Evolutionary conservation across 2,113 vertebrate genomes (phyloP).

Genomic region (Grus americana): DNA sequence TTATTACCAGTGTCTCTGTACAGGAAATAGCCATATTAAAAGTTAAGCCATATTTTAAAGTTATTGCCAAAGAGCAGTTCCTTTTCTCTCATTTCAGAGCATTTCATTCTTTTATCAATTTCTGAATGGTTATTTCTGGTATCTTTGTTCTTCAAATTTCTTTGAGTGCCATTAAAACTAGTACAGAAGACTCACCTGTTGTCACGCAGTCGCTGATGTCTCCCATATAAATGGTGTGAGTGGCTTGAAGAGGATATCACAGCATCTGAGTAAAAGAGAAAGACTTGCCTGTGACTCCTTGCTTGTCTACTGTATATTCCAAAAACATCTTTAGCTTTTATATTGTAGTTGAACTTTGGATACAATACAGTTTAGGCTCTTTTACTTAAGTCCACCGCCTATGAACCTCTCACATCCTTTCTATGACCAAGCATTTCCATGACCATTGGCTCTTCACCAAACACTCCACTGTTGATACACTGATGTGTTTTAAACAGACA

Average conservation of each 20-base stretch:
- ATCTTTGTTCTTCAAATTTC: background rate
- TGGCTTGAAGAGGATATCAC: background rate
- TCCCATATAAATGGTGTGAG: background rate
- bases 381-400: background rate
- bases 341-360: background rate
- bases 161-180: background rate
- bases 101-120: background rate
- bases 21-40: background rate
- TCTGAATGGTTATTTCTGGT: background rate
- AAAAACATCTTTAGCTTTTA: background rate
- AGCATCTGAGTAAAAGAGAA: background rate
- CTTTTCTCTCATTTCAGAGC: background rate
- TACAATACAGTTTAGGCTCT: background rate
- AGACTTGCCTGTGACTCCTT: background rate
- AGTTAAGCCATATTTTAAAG: background rate
- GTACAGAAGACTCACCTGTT: background rate
- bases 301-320: background rate
- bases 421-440: background rate
- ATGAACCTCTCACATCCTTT: background rate
- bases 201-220: background rate
- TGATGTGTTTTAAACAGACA: background rate
- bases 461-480: background rate
- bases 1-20: background rate
- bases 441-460: background rate
- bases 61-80: background rate